Evolutionary conservation across 2,888 invertebrate genomes (phyloP).

Genomic region (Cheilosia pagana): DNA sequence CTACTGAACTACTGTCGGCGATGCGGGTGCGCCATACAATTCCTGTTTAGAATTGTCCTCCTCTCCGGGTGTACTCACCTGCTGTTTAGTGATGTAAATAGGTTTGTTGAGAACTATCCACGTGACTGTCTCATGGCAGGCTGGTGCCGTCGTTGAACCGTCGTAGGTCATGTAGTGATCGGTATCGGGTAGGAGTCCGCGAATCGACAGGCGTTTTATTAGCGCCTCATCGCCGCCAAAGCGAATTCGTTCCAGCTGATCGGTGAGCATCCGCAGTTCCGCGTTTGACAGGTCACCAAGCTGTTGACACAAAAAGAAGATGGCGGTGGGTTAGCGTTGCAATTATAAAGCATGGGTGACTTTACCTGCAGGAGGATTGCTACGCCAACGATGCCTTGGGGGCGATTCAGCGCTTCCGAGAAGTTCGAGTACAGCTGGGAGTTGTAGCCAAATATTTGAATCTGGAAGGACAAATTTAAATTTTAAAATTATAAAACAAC

Average conservation of each 20-base stretch:
- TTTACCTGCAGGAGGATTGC: constrained; percentile 96
- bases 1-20: neutral
- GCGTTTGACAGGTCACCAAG: constrained; percentile 96
- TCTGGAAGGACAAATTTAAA: too few species aligned
- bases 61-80: constrained; percentile 86
- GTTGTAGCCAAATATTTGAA: constrained; percentile 99
- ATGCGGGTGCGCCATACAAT: neutral
- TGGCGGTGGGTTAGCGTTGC: too few species aligned
- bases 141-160: constrained; percentile 97
- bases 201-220: constrained; percentile 92
- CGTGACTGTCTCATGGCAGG: constrained; percentile 99
- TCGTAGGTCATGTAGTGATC: constrained; percentile 99
- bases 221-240: constrained; percentile 95
- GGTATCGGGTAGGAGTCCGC: constrained; percentile 95
- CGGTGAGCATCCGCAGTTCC: constrained; percentile 94
- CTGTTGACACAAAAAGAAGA: constrained; percentile 85
- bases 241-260: constrained; percentile 95
- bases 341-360: too few species aligned
- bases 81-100: constrained; percentile 98
- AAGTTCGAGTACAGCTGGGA: constrained; percentile 98
- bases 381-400: constrained; percentile 97
- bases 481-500: too few species aligned
- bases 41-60: neutral
- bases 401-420: constrained; percentile 95
- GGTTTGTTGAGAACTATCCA: constrained; percentile 99